These are phyloP conservation scores for Cydia fagiglandana DNA, from an alignment of 1,140 invertebrate genomes.

Conservation along the genomic window DNA sequence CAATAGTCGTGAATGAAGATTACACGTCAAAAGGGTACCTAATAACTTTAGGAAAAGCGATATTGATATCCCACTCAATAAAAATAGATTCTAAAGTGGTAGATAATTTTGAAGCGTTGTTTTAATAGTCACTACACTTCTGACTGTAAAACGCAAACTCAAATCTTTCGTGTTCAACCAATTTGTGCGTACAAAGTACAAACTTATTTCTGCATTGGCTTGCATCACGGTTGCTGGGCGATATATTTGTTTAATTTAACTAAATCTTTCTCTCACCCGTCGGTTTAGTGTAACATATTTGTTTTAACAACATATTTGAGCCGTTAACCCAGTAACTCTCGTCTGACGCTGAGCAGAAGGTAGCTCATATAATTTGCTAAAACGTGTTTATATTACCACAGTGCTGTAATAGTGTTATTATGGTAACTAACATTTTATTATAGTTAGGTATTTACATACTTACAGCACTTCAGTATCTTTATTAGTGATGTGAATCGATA, in stretches of 20 bases:
- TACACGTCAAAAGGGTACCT: too few species aligned
- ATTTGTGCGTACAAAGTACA: not conserved
- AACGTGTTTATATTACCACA: constrained; percentile 7
- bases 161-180: not conserved
- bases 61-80: too few species aligned
- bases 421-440: constrained; percentile 14
- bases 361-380: constrained; percentile 49
- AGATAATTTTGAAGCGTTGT: too few species aligned
- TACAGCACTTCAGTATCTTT: not conserved
- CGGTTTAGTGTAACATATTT: constrained; percentile 50
- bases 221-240: constrained; percentile 11
- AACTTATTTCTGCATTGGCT: constrained; percentile 24
- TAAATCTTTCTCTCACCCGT: constrained; percentile 35
- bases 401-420: constrained; percentile 19
- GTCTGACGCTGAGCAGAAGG: constrained; percentile 55
- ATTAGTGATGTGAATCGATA: not conserved
- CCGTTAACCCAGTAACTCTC: constrained; percentile 42
- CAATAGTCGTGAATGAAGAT: too few species aligned
- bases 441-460: not conserved
- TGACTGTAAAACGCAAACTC: not conserved
- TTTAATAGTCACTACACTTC: too few species aligned
- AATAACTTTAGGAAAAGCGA: too few species aligned
- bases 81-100: too few species aligned
- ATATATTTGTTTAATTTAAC: constrained; percentile 27
- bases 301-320: constrained; percentile 49